Conservation (phyloP, 2,113 vertebrate species). For the Sylvilagus bachmani region DNA sequence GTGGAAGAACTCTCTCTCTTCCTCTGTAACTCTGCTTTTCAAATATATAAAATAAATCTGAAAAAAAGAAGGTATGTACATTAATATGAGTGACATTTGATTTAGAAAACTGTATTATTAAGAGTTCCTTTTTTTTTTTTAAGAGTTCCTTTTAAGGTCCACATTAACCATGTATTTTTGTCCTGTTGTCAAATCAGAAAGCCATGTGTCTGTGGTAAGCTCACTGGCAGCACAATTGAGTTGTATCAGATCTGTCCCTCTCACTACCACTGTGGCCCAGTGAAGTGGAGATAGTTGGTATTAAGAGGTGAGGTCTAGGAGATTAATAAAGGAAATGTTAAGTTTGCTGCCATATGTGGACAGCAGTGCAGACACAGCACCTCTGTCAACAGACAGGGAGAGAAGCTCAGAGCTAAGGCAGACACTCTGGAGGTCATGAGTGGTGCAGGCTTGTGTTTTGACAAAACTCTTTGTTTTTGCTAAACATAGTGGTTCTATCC, state of each 20-base stretch:
- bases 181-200: slow-evolving; percentile 11
- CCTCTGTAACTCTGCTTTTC: too few species aligned
- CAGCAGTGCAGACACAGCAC: neutral
- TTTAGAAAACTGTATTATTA: slow-evolving; percentile 29
- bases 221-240: neutral
- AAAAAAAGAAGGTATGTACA: too few species aligned
- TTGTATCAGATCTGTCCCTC: neutral
- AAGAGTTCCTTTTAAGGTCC: neutral
- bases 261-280: neutral
- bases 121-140: neutral
- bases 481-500: neutral
- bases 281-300: neutral
- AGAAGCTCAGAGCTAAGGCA: neutral
- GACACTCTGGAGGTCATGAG: neutral
- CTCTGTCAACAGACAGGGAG: neutral
- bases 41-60: too few species aligned
- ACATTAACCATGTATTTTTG: neutral
- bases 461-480: neutral
- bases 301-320: neutral
- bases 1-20: too few species aligned
- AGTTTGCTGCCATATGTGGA: neutral
- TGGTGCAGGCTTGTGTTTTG: neutral
- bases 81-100: neutral
- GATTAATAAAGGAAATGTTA: neutral
- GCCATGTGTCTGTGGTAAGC: neutral